Evolutionary conservation across 2,113 vertebrate species (phyloP).

Genomic region (Neogale vison): DNA sequence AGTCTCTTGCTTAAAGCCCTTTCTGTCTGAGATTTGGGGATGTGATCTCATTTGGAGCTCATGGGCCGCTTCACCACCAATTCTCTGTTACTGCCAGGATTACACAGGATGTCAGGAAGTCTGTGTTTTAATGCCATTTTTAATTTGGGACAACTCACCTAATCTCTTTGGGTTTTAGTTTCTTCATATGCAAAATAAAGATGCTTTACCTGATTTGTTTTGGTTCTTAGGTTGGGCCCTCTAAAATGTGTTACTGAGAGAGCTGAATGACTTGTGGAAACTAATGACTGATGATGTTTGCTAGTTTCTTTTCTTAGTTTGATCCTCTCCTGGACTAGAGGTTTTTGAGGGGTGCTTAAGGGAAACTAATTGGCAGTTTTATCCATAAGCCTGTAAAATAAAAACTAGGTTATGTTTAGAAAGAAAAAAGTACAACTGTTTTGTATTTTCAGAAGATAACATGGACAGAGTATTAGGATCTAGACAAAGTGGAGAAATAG

Average conservation of each 20-base stretch:
- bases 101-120: background rate
- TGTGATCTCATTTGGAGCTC: background rate
- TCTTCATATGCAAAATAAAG: conserved; percentile 4
- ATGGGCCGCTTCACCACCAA: background rate
- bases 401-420: background rate
- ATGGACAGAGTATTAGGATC: background rate
- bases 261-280: background rate
- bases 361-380: conserved; percentile 27
- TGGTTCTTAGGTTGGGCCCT: background rate
- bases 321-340: background rate
- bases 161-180: background rate
- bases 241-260: background rate
- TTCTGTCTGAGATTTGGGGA: conserved; percentile 4
- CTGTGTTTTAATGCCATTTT: background rate
- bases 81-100: background rate
- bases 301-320: background rate
- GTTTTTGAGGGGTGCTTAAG: background rate
- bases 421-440: conserved; percentile 19
- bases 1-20: background rate
- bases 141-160: background rate
- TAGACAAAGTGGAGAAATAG: conserved; percentile 30
- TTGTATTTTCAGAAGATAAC: background rate
- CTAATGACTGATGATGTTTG: background rate
- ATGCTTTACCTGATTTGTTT: background rate
- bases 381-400: background rate